phyloP scores from a whole-genome alignment of 1,140 invertebrate genomes.

The Eciton burchellii region DNA sequence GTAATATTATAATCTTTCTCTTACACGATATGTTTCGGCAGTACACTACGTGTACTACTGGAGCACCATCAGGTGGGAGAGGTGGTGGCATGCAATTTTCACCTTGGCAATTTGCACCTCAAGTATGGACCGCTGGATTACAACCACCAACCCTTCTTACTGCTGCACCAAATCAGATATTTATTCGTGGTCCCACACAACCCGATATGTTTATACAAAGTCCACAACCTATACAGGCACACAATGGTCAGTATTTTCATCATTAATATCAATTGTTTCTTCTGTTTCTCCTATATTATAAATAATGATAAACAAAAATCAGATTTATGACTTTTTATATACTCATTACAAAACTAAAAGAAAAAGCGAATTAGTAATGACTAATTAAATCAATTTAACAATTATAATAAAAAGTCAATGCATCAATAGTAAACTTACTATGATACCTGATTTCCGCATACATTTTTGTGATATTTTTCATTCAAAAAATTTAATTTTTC shows the following conservation, averaged over 20 bases:
- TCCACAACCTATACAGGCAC: slow-evolving; percentile 88
- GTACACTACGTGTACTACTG: slow-evolving; percentile 88
- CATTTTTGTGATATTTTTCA: no score
- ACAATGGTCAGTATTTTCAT: slow-evolving; percentile 86
- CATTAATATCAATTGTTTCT: slow-evolving; percentile 43
- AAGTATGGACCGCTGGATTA: slow-evolving; percentile 90
- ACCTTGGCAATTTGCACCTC: slow-evolving; percentile 88
- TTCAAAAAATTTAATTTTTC: slow-evolving; percentile 33
- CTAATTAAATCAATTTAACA: no score
- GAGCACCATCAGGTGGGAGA: slow-evolving; percentile 87
- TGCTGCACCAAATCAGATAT: slow-evolving; percentile 91
- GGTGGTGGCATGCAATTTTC: slow-evolving; percentile 86
- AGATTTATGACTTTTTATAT: no score
- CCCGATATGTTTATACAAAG: slow-evolving; percentile 96
- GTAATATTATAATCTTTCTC: neutral
- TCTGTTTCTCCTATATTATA: no score
- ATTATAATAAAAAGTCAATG: no score
- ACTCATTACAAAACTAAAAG: no score
- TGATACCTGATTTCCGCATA: no score
- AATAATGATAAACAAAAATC: no score
- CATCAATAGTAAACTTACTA: no score
- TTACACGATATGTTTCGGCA: slow-evolving; percentile 55
- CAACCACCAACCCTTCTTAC: slow-evolving; percentile 89
- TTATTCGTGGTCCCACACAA: slow-evolving; percentile 91
- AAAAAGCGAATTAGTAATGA: no score